Base-by-base conservation (phyloP, 2,888 invertebrate species). In the Mesochorus sp. region DNA sequence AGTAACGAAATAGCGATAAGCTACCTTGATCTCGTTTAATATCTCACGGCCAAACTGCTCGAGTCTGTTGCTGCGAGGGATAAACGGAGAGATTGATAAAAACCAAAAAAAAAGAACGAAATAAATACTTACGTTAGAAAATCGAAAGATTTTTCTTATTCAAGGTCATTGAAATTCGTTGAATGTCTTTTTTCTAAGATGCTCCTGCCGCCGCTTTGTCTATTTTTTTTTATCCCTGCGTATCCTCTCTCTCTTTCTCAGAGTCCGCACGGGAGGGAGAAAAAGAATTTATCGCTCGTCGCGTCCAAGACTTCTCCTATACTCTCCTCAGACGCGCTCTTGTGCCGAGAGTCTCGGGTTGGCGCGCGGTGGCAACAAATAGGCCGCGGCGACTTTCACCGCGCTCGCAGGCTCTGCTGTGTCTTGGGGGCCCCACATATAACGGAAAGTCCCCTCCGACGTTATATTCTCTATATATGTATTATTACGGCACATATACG, bases 341-440 rank as follows among this genome's bases (percentile, higher is more conserved):
- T n/a, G n/a, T n/a, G n/a, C 37, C 39, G 42, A 47, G 62, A 51
- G 26, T 47, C 26, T 28, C 14, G 66, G 31, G 26, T 28, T n/a
- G n/a, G 51, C 31, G 26, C 79, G 75, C 70, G 57, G 73, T 59
- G 70, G 51, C 70, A 79, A 87, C 89, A 88, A 89, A 89, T 89
- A 89, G 89, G 89, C 89, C 89, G n/a, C n/a, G 89, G 88, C 86
- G 89, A 89, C 89, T 89, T 89, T 89, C 89, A 89, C 89, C 89
- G 83, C n/a, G 12, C 57, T 55, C 34, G 6, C 3, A 34, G 12
- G 24, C 6, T 2, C n/a, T 17, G 1, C 44, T 44, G 14, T 44
- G 14, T 44, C 44, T n/a, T 6, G 12, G 2, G 8, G 17, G 34
- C 3, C 24, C 34, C 31, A 24, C 21, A n/a, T 14, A 44, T 47